phyloP scores from a whole-genome alignment of 2,797 vertebrate genomes.

The Semotilus atromaculatus region DNA sequence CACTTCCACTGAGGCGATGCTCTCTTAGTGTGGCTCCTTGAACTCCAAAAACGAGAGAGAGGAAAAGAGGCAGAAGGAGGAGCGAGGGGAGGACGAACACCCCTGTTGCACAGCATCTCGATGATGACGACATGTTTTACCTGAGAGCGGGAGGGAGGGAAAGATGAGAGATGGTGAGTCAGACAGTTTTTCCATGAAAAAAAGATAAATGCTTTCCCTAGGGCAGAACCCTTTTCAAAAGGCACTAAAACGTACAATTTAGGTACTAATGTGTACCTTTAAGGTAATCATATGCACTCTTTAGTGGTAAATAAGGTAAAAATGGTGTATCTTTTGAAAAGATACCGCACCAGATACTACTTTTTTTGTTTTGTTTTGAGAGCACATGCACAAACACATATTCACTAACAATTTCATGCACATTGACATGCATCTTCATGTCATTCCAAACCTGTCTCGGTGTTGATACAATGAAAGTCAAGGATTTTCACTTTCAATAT shows the following conservation, averaged over 20 bases:
- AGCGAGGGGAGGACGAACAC: slow-evolving; percentile 71
- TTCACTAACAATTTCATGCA: not conserved
- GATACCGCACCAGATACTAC: not conserved
- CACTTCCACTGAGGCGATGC: slow-evolving; percentile 83
- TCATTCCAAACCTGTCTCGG: not conserved
- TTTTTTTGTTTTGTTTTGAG: not conserved
- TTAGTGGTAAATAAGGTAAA: not conserved
- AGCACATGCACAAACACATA: not conserved
- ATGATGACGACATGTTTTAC: slow-evolving; percentile 70
- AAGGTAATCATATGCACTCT: not conserved
- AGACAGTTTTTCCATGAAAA: not conserved
- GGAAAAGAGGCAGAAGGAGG: slow-evolving; percentile 71
- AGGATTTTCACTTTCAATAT: not conserved
- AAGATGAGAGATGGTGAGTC: slow-evolving; percentile 27
- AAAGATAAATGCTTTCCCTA: not conserved
- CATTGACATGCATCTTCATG: too few relatives aligned
- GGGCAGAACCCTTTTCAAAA: not conserved
- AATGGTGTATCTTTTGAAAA: not conserved
- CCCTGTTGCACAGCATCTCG: slow-evolving; percentile 65
- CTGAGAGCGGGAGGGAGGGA: slow-evolving; percentile 64
- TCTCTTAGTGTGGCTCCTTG: slow-evolving; percentile 84
- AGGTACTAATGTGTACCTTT: not conserved
- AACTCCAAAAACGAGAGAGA: slow-evolving; percentile 66
- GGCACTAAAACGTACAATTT: not conserved
- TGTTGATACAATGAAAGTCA: not conserved